Conservation (phyloP, 92 coral and sea anemone genomes). For the Zoanthus gigantus region DNA sequence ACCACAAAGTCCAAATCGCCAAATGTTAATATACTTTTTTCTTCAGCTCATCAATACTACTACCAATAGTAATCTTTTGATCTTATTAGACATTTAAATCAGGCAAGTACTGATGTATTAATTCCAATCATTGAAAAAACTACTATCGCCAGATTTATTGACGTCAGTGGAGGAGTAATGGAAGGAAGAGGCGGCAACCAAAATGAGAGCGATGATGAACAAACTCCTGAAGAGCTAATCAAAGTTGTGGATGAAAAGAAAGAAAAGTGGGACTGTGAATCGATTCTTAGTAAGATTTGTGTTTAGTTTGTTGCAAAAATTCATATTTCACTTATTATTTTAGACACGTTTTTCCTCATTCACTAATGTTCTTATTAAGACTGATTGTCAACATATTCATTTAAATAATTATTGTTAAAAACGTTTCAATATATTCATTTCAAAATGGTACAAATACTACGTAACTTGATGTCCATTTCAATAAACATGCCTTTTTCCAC, state of each 20-base stretch:
- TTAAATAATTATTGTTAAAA: too few species aligned
- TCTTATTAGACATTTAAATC: not conserved
- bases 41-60: too few species aligned
- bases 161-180: not conserved
- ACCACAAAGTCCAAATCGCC: too few species aligned
- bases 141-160: not conserved
- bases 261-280: constrained; percentile 99
- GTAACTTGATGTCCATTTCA: too few species aligned
- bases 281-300: constrained; percentile 86
- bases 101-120: too few species aligned
- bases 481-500: too few species aligned
- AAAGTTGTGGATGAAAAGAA: constrained; percentile 70
- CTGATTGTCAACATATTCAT: too few species aligned
- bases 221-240: constrained; percentile 60
- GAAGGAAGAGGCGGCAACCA: constrained; percentile 6
- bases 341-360: not conserved
- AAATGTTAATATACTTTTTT: too few species aligned
- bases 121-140: not conserved
- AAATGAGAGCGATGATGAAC: constrained; percentile 58
- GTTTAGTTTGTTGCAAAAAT: too few species aligned
- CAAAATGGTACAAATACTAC: too few species aligned
- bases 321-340: not conserved
- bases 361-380: not conserved
- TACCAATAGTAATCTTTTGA: not conserved
- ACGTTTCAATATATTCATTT: too few species aligned